phyloP scores from a whole-genome alignment of 1,140 invertebrate species.

The Lucilia sericata region DNA sequence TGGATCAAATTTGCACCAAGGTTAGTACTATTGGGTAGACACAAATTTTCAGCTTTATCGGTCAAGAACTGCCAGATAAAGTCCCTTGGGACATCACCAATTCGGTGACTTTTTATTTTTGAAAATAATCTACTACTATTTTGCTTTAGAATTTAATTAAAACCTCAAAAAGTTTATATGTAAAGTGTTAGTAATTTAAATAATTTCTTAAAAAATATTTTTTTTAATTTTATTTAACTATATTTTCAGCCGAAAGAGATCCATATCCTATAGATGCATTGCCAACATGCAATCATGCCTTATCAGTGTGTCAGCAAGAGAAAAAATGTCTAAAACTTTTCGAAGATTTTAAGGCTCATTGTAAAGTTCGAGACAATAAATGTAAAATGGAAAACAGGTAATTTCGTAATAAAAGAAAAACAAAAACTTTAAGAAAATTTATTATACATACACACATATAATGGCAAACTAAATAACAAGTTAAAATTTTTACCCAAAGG shows the following conservation, averaged over 20 bases:
- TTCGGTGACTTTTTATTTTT: too few relatives aligned
- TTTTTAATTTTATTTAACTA: background rate
- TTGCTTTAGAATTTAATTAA: too few relatives aligned
- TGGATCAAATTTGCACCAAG: too few relatives aligned
- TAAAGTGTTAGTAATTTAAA: background rate
- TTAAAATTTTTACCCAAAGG: background rate
- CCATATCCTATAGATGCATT: slow-evolving; percentile 86
- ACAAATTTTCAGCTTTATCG: too few relatives aligned
- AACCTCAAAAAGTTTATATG: too few relatives aligned
- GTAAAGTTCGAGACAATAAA: slow-evolving; percentile 84
- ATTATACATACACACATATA: too few relatives aligned
- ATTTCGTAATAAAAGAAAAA: slow-evolving; percentile 56
- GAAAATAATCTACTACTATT: too few relatives aligned
- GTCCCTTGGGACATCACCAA: too few relatives aligned
- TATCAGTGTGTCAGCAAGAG: slow-evolving; percentile 83
- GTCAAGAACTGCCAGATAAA: too few relatives aligned
- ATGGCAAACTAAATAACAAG: background rate
- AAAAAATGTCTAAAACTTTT: slow-evolving; percentile 81
- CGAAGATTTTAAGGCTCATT: slow-evolving; percentile 86
- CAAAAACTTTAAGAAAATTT: background rate
- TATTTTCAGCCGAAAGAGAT: slow-evolving; percentile 80
- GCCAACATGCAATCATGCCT: slow-evolving; percentile 87
- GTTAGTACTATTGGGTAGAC: too few relatives aligned
- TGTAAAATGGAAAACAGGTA: slow-evolving; percentile 90
- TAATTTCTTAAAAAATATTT: background rate